These are phyloP conservation scores for Dusona sp. DNA, from an alignment of 2,888 invertebrate species.

Conservation along the genomic window DNA sequence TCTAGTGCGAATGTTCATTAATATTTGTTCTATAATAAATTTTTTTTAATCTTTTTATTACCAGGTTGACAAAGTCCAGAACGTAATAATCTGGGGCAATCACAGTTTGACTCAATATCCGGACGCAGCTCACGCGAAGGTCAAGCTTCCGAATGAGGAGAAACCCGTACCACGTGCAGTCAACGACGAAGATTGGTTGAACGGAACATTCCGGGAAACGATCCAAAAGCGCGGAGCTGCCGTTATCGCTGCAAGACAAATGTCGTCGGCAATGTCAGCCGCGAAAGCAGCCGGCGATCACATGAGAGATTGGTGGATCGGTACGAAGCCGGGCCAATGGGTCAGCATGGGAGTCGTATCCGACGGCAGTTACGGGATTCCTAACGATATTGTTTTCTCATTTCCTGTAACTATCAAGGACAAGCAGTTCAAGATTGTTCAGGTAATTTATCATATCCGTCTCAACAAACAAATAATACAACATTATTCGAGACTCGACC, in stretches of 20 bases:
- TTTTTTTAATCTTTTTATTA: constrained; percentile 37
- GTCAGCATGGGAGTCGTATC: constrained; percentile 99
- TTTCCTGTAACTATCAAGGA: constrained; percentile 95
- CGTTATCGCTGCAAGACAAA: constrained; percentile 98
- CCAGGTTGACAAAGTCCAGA: constrained; percentile 91
- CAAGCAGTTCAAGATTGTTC: constrained; percentile 95
- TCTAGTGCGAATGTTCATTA: not conserved
- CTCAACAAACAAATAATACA: not conserved
- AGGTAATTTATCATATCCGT: constrained; percentile 79
- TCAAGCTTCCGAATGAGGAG: constrained; percentile 86
- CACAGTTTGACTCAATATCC: constrained; percentile 99
- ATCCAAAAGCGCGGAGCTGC: constrained; percentile 99
- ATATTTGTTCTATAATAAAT: not conserved
- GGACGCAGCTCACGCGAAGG: constrained; percentile 92
- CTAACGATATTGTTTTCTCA: constrained; percentile 96
- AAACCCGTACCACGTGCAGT: constrained; percentile 90
- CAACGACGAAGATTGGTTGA: constrained; percentile 93
- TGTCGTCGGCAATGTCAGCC: constrained; percentile 99
- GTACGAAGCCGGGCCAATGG: constrained; percentile 90
- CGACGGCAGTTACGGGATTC: constrained; percentile 97
- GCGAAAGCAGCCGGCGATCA: constrained; percentile 99
- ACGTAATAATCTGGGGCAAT: constrained; percentile 99
- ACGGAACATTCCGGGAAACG: constrained; percentile 93
- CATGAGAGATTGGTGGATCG: constrained; percentile 98
- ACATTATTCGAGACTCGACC: not conserved